These are phyloP conservation scores for Fistularia commersonii DNA, from an alignment of 2,797 vertebrate genomes.

Conservation along the genomic window DNA sequence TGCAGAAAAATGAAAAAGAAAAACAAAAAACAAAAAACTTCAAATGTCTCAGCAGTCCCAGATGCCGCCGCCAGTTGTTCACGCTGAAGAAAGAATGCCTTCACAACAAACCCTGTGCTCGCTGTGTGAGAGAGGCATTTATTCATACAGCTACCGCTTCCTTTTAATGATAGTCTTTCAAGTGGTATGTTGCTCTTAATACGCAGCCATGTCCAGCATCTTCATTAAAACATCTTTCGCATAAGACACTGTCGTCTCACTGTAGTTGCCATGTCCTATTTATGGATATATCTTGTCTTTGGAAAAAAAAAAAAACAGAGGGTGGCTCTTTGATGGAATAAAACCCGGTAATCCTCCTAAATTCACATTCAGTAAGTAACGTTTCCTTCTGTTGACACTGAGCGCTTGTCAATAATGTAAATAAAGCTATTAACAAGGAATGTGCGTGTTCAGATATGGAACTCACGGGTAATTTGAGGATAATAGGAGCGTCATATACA, in stretches of 20 bases:
- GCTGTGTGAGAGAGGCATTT: constrained; percentile 21
- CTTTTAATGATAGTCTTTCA: constrained; percentile 62
- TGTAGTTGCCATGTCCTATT: constrained; percentile 57
- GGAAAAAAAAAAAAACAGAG: constrained; percentile 47
- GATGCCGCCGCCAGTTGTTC: constrained; percentile 27
- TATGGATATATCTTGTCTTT: constrained; percentile 48
- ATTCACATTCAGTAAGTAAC: constrained; percentile 36
- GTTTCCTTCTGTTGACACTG: constrained; percentile 47
- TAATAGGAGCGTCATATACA: no score
- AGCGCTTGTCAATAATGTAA: constrained; percentile 32
- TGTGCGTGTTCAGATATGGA: constrained; percentile 18
- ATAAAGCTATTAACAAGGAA: constrained; percentile 22
- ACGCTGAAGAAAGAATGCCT: constrained; percentile 7
- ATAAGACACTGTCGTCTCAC: constrained; percentile 40
- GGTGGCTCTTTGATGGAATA: constrained; percentile 63
- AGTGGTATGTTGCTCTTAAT: constrained; percentile 42
- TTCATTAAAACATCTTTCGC: constrained; percentile 54
- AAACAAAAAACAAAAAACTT: constrained; percentile 17
- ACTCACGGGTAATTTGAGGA: neutral
- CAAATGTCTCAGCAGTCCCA: constrained; percentile 28
- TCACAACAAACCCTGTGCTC: constrained; percentile 25
- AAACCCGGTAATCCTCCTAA: constrained; percentile 63
- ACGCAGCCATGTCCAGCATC: constrained; percentile 39
- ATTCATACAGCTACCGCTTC: constrained; percentile 30
- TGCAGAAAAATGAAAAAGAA: neutral